A percentile compares a stretch with the other conserved stretches of the same genome.
Evolutionary conservation across 2,888 invertebrate genomes (phyloP).

Genomic region (Lasiommata megera): DNA sequence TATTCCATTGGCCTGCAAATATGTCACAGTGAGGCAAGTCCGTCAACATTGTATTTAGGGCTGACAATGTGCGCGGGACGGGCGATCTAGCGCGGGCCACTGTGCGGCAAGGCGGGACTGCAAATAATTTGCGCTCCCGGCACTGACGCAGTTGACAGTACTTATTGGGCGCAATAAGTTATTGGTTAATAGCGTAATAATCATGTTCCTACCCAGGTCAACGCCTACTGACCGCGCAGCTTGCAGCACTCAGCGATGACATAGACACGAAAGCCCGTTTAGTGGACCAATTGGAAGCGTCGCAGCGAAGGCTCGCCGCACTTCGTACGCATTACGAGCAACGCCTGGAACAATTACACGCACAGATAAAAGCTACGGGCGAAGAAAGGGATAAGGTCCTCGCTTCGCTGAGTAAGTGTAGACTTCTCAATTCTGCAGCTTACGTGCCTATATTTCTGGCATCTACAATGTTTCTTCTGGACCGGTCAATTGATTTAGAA

Average conservation of each 20-base stretch:
- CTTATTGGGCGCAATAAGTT: too few relatives aligned
- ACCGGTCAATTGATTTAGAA: too few relatives aligned
- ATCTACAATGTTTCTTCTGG: too few relatives aligned
- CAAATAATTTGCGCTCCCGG: too few relatives aligned
- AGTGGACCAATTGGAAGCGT: constrained; percentile 95
- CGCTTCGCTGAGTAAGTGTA: constrained; percentile 73
- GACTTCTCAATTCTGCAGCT: neutral
- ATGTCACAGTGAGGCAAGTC: too few relatives aligned
- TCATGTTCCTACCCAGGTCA: constrained; percentile 62
- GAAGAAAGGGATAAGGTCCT: constrained; percentile 95
- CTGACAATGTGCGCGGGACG: too few relatives aligned
- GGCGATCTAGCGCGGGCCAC: too few relatives aligned
- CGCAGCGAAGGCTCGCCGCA: constrained; percentile 91
- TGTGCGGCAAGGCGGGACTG: too few relatives aligned
- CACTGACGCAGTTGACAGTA: too few relatives aligned
- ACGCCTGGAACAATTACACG: constrained; percentile 90
- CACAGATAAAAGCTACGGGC: constrained; percentile 92
- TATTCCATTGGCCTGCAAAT: too few relatives aligned
- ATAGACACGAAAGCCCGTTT: constrained; percentile 97
- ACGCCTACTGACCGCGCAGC: constrained; percentile 87
- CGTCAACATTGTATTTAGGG: too few relatives aligned
- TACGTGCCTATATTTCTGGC: neutral
- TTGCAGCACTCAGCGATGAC: constrained; percentile 94
- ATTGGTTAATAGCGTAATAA: neutral
- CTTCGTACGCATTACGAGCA: constrained; percentile 96